phyloP scores from a whole-genome alignment of 1,140 invertebrate species.

The Agrypnia vestita region DNA sequence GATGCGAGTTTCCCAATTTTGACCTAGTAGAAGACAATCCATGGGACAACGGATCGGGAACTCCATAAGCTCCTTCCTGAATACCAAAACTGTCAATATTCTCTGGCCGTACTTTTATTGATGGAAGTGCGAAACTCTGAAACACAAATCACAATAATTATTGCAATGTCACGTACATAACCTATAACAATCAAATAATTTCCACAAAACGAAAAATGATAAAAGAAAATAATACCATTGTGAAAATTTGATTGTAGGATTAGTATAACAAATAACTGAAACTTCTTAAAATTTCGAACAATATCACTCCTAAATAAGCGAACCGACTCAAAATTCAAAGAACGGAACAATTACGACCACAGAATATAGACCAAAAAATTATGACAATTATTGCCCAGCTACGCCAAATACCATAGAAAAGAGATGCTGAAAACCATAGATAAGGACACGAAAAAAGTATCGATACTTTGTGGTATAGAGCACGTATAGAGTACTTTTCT shows the following conservation, averaged over 20 bases:
- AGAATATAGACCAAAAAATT: no score
- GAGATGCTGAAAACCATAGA: no score
- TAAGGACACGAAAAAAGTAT: no score
- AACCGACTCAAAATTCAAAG: no score
- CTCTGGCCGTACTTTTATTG: slow-evolving; percentile 68
- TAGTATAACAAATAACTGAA: no score
- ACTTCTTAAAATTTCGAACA: no score
- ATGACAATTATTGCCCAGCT: no score
- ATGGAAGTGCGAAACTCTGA: slow-evolving; percentile 75
- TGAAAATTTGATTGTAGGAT: not conserved
- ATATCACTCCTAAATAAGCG: no score
- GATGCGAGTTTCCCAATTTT: slow-evolving; percentile 67
- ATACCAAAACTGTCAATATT: slow-evolving; percentile 52
- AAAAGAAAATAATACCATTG: not conserved
- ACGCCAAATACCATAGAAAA: no score
- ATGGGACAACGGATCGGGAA: slow-evolving; percentile 72
- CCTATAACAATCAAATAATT: slow-evolving; percentile 19
- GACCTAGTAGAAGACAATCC: slow-evolving; percentile 67
- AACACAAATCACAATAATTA: slow-evolving; percentile 63
- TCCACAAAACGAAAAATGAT: not conserved
- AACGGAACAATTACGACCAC: no score
- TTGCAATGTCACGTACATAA: slow-evolving; percentile 43
- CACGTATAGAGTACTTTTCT: no score
- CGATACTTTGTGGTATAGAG: no score
- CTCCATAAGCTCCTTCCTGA: slow-evolving; percentile 69